These are phyloP conservation scores for Drosophila subsilvestris DNA, from an alignment of 2,888 invertebrate species.

Conservation along the genomic window DNA sequence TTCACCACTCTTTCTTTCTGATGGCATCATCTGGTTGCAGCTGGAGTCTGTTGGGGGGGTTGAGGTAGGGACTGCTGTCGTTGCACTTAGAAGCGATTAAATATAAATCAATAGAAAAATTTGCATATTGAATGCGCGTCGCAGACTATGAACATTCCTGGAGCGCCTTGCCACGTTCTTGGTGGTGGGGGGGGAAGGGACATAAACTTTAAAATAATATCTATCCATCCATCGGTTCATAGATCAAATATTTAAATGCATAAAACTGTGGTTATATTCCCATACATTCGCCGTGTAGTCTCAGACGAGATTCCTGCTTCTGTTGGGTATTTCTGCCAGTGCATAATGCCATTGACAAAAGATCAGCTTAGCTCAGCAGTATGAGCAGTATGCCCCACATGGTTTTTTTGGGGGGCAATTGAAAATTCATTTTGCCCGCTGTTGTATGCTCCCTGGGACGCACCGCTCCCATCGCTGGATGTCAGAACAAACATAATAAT, in stretches of 20 bases:
- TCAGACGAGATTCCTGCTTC: no score
- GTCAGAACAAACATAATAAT: conserved; percentile 82
- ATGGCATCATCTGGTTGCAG: conserved; percentile 67
- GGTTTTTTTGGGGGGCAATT: conserved; percentile 58
- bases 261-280: no score
- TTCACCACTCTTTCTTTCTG: conserved; percentile 18
- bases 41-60: conserved; percentile 9
- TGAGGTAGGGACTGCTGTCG: conserved; percentile 7
- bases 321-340: no score
- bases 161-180: background rate
- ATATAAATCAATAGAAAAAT: conserved; percentile 78
- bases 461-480: conserved; percentile 74
- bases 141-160: background rate
- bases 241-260: no score
- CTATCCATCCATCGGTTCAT: no score
- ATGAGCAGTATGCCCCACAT: conserved; percentile 14
- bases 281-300: background rate
- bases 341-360: no score
- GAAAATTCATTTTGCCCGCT: conserved; percentile 70
- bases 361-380: conserved; percentile 1
- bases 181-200: no score
- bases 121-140: conserved; percentile 64
- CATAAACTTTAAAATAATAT: background rate
- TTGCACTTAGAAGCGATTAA: conserved; percentile 77
- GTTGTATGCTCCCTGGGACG: conserved; percentile 3